Conservation (phyloP, 1,140 invertebrate genomes). For the Nixonia krombeini region DNA sequence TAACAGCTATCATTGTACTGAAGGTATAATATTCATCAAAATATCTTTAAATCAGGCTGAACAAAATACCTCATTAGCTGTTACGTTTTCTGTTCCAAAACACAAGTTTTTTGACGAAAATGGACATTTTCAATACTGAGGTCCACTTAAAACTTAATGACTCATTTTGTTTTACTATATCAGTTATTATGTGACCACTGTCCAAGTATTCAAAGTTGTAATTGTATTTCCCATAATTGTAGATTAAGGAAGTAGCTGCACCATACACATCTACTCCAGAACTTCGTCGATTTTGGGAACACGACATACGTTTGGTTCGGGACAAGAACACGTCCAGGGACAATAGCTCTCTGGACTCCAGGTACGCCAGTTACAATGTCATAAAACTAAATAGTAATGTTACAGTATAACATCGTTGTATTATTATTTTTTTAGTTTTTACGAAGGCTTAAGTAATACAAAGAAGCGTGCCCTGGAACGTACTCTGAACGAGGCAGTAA, state of each 20-base stretch:
- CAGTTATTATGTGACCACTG: too few species aligned
- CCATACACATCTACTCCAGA: constrained; percentile 83
- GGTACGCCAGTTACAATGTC: too few species aligned
- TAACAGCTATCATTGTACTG: constrained; percentile 84
- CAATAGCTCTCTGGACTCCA: constrained; percentile 62
- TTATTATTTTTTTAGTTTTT: constrained; percentile 50
- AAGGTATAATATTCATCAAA: too few species aligned
- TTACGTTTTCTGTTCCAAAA: too few species aligned
- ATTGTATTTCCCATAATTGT: too few species aligned
- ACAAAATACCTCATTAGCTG: too few species aligned
- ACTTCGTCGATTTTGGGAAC: constrained; percentile 84
- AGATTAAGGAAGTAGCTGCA: constrained; percentile 89
- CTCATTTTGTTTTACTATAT: too few species aligned
- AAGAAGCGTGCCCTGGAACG: constrained; percentile 60
- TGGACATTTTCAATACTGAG: too few species aligned
- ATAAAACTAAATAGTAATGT: constrained; percentile 1
- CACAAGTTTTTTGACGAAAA: too few species aligned
- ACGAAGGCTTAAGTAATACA: constrained; percentile 58
- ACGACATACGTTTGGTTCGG: constrained; percentile 81
- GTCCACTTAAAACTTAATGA: too few species aligned
- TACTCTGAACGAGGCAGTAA: constrained; percentile 75
- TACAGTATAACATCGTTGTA: constrained; percentile 3
- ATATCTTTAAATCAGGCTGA: too few species aligned
- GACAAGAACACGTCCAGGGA: constrained; percentile 73
- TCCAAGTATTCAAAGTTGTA: too few species aligned